phyloP scores from a whole-genome alignment of 1,140 invertebrate species.

The Drosophila guanche region DNA sequence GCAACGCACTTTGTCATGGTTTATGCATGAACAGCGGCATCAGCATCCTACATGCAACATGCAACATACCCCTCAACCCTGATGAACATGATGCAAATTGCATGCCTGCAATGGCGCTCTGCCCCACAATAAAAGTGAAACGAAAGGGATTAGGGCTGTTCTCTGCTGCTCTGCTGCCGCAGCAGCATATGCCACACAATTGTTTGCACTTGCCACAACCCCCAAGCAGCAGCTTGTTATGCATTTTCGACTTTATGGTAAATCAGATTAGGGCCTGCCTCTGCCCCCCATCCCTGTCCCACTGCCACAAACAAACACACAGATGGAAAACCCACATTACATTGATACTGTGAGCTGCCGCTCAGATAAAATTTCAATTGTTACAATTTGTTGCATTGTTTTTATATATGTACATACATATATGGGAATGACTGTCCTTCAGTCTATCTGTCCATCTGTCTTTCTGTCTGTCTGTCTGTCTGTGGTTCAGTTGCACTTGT shows the following conservation, averaged over 20 bases:
- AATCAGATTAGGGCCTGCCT: slow-evolving; percentile 61
- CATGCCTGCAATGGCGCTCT: slow-evolving; percentile 26
- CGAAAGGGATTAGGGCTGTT: slow-evolving; percentile 31
- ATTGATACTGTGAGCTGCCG: slow-evolving; percentile 40
- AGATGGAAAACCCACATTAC: slow-evolving; percentile 4
- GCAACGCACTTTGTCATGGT: slow-evolving; percentile 54
- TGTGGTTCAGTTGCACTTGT: slow-evolving; percentile 54
- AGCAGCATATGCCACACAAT: slow-evolving; percentile 46
- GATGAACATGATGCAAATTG: slow-evolving; percentile 42
- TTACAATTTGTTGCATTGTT: slow-evolving; percentile 64
- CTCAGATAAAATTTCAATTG: slow-evolving; percentile 70
- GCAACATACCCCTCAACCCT: not conserved
- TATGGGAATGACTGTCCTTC: slow-evolving; percentile 24
- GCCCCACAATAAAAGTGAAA: slow-evolving; percentile 46
- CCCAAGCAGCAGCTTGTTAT: slow-evolving; percentile 28
- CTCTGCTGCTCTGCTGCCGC: not conserved
- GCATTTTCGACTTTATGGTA: slow-evolving; percentile 69
- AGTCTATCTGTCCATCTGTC: not conserved
- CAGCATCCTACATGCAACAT: slow-evolving; percentile 18
- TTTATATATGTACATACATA: slow-evolving; percentile 17
- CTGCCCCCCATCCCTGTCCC: slow-evolving; percentile 14
- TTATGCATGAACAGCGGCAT: slow-evolving; percentile 55
- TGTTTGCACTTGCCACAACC: slow-evolving; percentile 25
- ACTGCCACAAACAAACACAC: slow-evolving; percentile 16
- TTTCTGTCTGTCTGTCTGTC: not conserved